Evolutionary conservation across 2,113 vertebrate species (phyloP).

Genomic region (Nipponia nippon): DNA sequence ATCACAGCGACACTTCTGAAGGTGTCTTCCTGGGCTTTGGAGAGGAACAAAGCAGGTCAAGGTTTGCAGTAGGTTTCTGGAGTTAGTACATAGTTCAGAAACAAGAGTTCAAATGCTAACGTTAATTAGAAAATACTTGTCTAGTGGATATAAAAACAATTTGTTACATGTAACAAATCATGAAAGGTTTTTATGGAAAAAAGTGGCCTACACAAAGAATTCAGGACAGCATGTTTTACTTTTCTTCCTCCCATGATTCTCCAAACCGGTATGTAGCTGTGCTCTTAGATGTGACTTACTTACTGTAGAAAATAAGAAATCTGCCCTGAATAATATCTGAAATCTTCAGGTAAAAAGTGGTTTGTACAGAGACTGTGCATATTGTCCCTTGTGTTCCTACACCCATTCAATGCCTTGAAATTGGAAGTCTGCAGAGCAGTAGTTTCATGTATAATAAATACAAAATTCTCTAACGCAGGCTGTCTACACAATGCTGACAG

Average conservation of each 20-base stretch:
- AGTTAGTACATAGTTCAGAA: neutral
- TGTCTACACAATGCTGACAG: neutral
- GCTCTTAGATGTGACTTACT: neutral
- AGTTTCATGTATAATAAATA: conserved; percentile 24
- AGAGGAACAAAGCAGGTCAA: neutral
- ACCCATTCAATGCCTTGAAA: neutral
- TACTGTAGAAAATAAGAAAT: neutral
- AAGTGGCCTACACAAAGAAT: neutral
- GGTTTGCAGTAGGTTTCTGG: neutral
- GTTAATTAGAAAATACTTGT: neutral
- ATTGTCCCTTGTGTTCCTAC: neutral
- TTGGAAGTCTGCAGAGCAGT: neutral
- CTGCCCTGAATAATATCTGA: neutral
- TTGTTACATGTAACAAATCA: neutral
- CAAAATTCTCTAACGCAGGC: neutral
- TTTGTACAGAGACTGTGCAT: neutral
- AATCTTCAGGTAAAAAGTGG: neutral
- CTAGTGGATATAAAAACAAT: neutral
- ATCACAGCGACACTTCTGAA: neutral
- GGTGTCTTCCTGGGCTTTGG: neutral
- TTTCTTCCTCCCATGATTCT: neutral
- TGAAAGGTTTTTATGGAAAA: neutral
- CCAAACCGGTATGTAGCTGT: neutral
- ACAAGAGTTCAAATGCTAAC: neutral
- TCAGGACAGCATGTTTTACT: neutral